Evolutionary conservation across 2,113 vertebrate species (phyloP).

Genomic region (Phalacrocorax brasilianus): DNA sequence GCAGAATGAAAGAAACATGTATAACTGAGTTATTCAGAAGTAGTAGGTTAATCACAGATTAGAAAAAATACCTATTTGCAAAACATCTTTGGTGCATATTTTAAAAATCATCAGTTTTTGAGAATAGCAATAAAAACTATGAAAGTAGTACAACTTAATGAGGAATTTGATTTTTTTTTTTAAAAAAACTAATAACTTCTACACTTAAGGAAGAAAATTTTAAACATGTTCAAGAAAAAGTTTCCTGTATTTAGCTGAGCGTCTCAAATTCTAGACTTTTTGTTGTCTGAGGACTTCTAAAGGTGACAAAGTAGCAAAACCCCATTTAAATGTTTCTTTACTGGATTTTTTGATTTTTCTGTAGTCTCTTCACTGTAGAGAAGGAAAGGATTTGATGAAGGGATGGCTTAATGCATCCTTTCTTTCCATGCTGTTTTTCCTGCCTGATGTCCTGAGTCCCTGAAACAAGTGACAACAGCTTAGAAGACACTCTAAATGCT

Average conservation of each 20-base stretch:
- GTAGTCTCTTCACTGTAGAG: background rate
- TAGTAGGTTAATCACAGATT: background rate
- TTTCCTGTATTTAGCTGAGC: background rate
- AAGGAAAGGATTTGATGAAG: background rate
- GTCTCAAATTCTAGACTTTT: background rate
- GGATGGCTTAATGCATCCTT: background rate
- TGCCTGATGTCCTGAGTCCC: background rate
- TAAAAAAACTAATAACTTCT: background rate
- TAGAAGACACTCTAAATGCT: background rate
- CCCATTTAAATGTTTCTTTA: background rate
- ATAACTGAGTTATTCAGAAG: background rate
- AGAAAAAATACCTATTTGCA: background rate
- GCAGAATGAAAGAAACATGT: accelerated
- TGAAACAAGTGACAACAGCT: background rate
- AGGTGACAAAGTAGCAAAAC: background rate
- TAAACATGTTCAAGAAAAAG: background rate
- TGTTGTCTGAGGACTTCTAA: background rate
- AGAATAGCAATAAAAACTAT: background rate
- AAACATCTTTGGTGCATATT: background rate
- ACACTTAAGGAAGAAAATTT: background rate
- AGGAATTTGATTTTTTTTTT: background rate
- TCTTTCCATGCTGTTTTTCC: background rate
- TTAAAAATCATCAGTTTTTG: background rate
- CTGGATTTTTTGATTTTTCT: background rate
- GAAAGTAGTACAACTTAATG: background rate